Evolutionary conservation across 2,888 invertebrate genomes (phyloP).

Genomic region (Amblyteles armatorius): DNA sequence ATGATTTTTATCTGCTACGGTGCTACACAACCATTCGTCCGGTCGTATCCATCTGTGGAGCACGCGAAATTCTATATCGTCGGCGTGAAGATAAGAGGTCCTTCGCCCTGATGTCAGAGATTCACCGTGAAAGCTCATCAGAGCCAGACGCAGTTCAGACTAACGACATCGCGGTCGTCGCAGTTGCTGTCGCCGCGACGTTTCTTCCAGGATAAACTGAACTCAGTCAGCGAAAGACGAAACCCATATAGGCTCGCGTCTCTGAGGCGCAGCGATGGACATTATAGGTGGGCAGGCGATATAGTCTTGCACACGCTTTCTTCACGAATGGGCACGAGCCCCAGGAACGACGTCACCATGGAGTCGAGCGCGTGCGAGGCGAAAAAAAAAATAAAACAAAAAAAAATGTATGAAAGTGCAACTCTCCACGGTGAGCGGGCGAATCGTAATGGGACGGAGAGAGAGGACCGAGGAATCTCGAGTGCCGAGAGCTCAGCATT

Average conservation of each 20-base stretch:
- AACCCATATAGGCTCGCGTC: slow-evolving; percentile 45
- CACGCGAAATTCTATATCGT: slow-evolving; percentile 57
- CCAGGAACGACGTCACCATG: slow-evolving; percentile 3
- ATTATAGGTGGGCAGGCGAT: slow-evolving; percentile 17
- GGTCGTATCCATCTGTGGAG: slow-evolving; percentile 15
- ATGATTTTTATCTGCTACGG: background rate
- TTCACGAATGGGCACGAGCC: slow-evolving; percentile 42
- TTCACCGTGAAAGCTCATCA: slow-evolving; percentile 58
- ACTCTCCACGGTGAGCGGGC: slow-evolving; percentile 57
- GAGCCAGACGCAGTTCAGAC: slow-evolving; percentile 6
- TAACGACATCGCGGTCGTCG: slow-evolving; percentile 30
- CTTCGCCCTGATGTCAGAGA: slow-evolving; percentile 67
- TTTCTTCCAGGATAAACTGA: slow-evolving; percentile 33
- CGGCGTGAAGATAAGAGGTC: slow-evolving; percentile 70
- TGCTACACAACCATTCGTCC: background rate
- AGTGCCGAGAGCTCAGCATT: slow-evolving; percentile 67
- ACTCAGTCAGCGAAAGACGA: slow-evolving; percentile 70
- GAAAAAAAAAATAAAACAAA: slow-evolving; percentile 22
- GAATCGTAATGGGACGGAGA: slow-evolving; percentile 24
- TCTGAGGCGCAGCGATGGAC: slow-evolving; percentile 18
- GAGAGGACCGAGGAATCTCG: slow-evolving; percentile 51
- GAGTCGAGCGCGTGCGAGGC: slow-evolving; percentile 57
- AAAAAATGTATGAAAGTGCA: slow-evolving; percentile 46
- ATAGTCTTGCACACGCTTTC: background rate
- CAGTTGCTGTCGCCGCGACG: slow-evolving; percentile 25